These are phyloP conservation scores for Saturnia pavonia DNA, from an alignment of 2,888 invertebrate genomes.

Conservation along the genomic window DNA sequence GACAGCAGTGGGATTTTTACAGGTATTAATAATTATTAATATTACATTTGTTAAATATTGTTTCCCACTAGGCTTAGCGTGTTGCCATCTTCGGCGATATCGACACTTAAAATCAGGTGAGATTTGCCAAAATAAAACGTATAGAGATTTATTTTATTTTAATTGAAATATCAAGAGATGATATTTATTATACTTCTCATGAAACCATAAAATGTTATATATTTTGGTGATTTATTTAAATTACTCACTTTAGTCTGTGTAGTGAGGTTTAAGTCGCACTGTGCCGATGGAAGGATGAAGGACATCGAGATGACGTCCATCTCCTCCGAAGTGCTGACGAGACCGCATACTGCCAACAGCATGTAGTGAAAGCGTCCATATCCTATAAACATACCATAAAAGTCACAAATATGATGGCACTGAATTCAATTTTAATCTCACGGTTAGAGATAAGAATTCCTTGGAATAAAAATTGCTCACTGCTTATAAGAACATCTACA, in stretches of 20 bases:
- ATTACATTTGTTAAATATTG: too few relatives aligned
- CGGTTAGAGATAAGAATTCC: too few relatives aligned
- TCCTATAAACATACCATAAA: slow-evolving; percentile 63
- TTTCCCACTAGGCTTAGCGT: too few relatives aligned
- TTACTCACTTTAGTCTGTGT: slow-evolving; percentile 89
- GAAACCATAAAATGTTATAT: neutral
- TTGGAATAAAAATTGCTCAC: too few relatives aligned
- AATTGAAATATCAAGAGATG: too few relatives aligned
- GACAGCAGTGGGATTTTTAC: too few relatives aligned
- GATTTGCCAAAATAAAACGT: too few relatives aligned
- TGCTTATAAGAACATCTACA: too few relatives aligned
- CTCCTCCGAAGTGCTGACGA: slow-evolving; percentile 97
- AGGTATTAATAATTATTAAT: too few relatives aligned
- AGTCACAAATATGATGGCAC: neutral
- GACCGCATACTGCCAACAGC: slow-evolving; percentile 94
- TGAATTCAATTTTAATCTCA: neutral
- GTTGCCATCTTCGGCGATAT: too few relatives aligned
- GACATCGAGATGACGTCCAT: slow-evolving; percentile 98
- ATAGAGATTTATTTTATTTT: too few relatives aligned
- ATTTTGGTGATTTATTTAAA: neutral
- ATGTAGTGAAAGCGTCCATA: slow-evolving; percentile 95
- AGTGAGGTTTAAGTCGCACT: slow-evolving; percentile 94
- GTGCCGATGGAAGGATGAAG: slow-evolving; percentile 95
- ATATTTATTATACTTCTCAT: neutral
- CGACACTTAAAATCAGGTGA: too few relatives aligned